These are phyloP conservation scores for Chirona hameri DNA, from an alignment of 2,888 invertebrate species.

Conservation along the genomic window DNA sequence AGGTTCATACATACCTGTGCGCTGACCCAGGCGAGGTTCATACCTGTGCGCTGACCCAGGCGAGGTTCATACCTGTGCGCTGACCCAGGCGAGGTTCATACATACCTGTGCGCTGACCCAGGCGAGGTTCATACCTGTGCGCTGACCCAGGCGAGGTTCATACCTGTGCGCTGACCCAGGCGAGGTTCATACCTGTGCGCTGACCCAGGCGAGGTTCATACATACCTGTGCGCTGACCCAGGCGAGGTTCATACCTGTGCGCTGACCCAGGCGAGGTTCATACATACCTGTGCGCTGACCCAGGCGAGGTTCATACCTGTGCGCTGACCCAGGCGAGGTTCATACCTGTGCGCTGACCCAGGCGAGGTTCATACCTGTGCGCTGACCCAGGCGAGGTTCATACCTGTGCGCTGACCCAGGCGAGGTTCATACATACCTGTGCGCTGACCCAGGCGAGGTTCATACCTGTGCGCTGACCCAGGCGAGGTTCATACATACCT, in stretches of 20 bases:
- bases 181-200: slow-evolving; percentile 62
- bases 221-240: background rate
- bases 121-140: no score
- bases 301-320: background rate
- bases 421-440: slow-evolving; percentile 58
- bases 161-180: no score
- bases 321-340: no score
- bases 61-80: background rate
- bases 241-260: background rate
- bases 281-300: background rate
- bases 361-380: no score
- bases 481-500: background rate
- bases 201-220: slow-evolving; percentile 87
- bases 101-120: no score
- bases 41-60: background rate
- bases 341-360: no score
- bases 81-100: background rate
- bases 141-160: no score
- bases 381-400: no score
- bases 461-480: background rate
- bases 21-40: background rate
- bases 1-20: slow-evolving; percentile 54
- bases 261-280: background rate
- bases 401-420: slow-evolving; percentile 92
- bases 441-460: background rate